Base-by-base conservation (phyloP, 2,888 invertebrate species). In the Acrobeloides nanus region DNA sequence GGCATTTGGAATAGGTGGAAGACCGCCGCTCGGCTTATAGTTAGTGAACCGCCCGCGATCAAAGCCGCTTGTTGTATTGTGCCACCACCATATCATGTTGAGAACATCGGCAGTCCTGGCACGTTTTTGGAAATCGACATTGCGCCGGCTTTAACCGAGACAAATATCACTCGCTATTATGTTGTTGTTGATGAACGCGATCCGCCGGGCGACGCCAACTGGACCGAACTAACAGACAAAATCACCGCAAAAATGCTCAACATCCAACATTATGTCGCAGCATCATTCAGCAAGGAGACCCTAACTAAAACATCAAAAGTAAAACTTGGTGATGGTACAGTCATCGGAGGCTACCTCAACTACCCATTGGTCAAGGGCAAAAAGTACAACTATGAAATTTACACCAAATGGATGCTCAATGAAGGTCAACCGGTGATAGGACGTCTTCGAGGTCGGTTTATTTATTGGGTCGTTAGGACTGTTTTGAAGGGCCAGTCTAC, bases 121-220 rank as follows among this genome's bases (percentile, higher is more conserved):
- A 71, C 74, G 7, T 61, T 49, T 42, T 62, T 60, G 68, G 62
- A 66, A 27, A 61, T 73, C 2, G 57, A 60, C 38, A 62, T 73
- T 24, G 57, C 58, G 25, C 74, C 73, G 3, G 66, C 72, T 4
- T 56, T 62, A 32, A 72, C 73, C 15, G 66, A 66, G 24, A 57
- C 59, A 43, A 62, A 72, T 48, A 58, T 73, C 46, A 65, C 64
- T 3, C 62, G 73, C 8, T 73, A 74, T 53, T 73, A 68, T 40
- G 69, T 73, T 12, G 64, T 74, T 4, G 72, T 73, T 20, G 73
- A 73, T 47, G 68, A 68, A 43, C 63, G 73, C 21, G 69, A 70
- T 42, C 66, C 67, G 15, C 66, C 70, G 23, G 73, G 73, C 38
- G 65, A 66, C 53, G 68, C 66, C 45, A 71, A 73, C 52, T 67